Percentiles rank a stretch among this genome's conserved stretches.
These are phyloP conservation scores for Plecturocebus donacophilus DNA, from an alignment of 2,113 vertebrate genomes.

Conservation along the genomic window DNA sequence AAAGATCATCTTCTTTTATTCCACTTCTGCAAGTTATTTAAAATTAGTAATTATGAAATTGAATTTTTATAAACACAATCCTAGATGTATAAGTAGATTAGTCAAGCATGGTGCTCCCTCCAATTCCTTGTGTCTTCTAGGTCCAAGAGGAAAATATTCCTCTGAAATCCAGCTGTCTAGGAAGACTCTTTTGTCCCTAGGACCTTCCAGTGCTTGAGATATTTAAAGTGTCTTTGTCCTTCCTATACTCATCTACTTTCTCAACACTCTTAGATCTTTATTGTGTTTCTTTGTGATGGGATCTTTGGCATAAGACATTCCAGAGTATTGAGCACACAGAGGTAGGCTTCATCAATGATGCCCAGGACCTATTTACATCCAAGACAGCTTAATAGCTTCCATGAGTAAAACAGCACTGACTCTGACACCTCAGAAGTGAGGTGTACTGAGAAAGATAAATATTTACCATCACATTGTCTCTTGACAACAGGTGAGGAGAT, in stretches of 20 bases:
- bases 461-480: not conserved
- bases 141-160: not conserved
- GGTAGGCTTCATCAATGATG: not conserved
- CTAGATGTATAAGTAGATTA: not conserved
- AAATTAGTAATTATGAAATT: slow-evolving; percentile 33
- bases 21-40: slow-evolving; percentile 10
- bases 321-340: not conserved
- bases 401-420: not conserved
- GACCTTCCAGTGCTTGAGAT: not conserved
- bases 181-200: not conserved
- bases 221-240: not conserved
- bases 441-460: not conserved
- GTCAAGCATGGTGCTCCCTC: not conserved
- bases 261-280: not conserved
- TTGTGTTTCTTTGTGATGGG: not conserved
- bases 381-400: not conserved
- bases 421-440: not conserved
- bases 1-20: not conserved
- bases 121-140: not conserved
- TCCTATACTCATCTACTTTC: not conserved
- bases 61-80: slow-evolving; percentile 36
- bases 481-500: not conserved
- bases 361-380: not conserved
- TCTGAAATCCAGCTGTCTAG: not conserved
- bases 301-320: not conserved